Evolutionary conservation across 53 echinoderm and acorn worm species (phyloP).

Genomic region (Holothuria leucospilota): DNA sequence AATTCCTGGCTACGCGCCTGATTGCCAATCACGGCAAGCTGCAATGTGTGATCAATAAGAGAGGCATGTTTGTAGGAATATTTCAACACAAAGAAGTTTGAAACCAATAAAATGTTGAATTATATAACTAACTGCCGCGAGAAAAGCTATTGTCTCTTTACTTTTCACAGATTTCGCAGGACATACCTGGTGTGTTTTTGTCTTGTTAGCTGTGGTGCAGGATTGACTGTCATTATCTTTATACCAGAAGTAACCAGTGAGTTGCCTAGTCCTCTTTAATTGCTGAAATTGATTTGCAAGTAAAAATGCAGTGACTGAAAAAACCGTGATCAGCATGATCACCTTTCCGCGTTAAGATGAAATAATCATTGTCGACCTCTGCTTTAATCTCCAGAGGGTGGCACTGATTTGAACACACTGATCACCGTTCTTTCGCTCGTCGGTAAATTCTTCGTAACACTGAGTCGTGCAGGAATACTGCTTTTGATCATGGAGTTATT

Average conservation of each 20-base stretch:
- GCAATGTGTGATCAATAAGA: no score
- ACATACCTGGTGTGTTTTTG: not conserved
- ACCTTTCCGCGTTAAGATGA: no score
- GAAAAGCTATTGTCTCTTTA: not conserved
- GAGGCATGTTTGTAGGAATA: no score
- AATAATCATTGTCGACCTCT: no score
- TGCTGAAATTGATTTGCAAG: no score
- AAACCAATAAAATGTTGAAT: no score
- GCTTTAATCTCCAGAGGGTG: not conserved
- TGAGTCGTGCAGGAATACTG: not conserved
- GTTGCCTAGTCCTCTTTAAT: not conserved
- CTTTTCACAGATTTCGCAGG: not conserved
- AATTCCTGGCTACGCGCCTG: no score
- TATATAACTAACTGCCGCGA: no score
- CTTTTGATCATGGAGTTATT: slow-evolving; percentile 7
- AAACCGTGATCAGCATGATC: no score
- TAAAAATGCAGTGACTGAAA: no score
- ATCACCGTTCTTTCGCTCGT: not conserved
- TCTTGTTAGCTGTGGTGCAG: not conserved
- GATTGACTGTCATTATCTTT: not conserved
- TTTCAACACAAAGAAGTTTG: no score
- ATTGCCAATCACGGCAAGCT: no score
- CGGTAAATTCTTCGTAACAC: not conserved
- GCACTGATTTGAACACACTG: not conserved
- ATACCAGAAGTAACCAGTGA: not conserved